phyloP scores from a whole-genome alignment of 2,888 invertebrate species.

The Mimumesa dahlbomi region DNA sequence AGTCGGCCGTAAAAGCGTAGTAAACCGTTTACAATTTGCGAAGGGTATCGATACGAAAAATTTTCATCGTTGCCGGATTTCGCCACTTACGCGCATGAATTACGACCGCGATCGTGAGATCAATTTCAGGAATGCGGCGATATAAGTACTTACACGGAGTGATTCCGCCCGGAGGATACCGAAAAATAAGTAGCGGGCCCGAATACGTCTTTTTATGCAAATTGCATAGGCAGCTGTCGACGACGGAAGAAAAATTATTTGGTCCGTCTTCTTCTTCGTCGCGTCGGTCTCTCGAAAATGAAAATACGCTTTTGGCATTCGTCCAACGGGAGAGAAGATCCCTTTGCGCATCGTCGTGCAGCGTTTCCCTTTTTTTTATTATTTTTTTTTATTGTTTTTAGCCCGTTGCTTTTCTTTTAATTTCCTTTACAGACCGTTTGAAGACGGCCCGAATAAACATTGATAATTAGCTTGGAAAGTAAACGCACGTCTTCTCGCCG shows the following conservation, averaged over 20 bases:
- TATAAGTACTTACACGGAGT: slow-evolving; percentile 1
- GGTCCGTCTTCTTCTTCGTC: slow-evolving; percentile 53
- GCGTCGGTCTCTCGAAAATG: slow-evolving; percentile 57
- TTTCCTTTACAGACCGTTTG: too few relatives aligned
- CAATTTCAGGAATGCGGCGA: slow-evolving; percentile 18
- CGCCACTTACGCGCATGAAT: slow-evolving; percentile 4
- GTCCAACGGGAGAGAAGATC: too few relatives aligned
- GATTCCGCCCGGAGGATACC: slow-evolving; percentile 10
- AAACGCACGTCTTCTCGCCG: too few relatives aligned
- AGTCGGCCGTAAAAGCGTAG: background rate
- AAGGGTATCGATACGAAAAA: background rate
- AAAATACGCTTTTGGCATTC: slow-evolving; percentile 63
- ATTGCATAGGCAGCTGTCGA: slow-evolving; percentile 65
- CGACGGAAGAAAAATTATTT: slow-evolving; percentile 61
- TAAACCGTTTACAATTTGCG: background rate
- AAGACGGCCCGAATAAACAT: too few relatives aligned
- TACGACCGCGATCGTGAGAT: background rate
- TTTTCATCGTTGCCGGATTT: background rate
- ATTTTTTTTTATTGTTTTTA: slow-evolving; percentile 28
- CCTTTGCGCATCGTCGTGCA: too few relatives aligned
- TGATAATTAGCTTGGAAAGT: too few relatives aligned
- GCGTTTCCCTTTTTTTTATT: background rate
- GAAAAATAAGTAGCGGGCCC: slow-evolving; percentile 23
- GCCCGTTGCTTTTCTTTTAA: too few relatives aligned
- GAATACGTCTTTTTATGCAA: slow-evolving; percentile 59